phyloP scores from a whole-genome alignment of 1,140 invertebrate species.

The Papilio dardanus region DNA sequence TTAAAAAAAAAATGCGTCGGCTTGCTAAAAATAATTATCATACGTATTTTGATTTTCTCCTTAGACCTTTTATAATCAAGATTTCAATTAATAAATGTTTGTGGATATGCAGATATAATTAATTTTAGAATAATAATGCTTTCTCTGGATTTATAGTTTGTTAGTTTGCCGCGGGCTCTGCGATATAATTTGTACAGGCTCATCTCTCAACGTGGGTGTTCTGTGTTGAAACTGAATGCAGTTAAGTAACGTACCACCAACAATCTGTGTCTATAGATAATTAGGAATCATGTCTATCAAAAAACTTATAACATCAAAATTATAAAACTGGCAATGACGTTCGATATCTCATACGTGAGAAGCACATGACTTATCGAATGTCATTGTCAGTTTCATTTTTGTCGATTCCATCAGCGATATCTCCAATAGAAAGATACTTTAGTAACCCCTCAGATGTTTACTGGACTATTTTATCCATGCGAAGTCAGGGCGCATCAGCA shows the following conservation, averaged over 20 bases:
- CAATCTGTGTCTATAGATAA: neutral
- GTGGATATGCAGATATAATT: neutral
- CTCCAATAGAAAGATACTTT: too few relatives aligned
- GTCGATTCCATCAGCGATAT: too few relatives aligned
- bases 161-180: conserved; percentile 8
- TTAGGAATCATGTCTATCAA: too few relatives aligned
- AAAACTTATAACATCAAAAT: too few relatives aligned
- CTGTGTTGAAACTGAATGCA: neutral
- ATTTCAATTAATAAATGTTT: neutral
- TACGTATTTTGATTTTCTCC: neutral
- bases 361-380: too few relatives aligned
- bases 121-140: conserved; percentile 7
- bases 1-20: too few relatives aligned
- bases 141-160: conserved; percentile 2
- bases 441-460: too few relatives aligned
- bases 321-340: too few relatives aligned
- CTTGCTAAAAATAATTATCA: too few relatives aligned
- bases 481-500: neutral
- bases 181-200: conserved; percentile 1
- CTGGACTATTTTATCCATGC: neutral
- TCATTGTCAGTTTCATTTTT: too few relatives aligned
- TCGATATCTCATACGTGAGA: too few relatives aligned
- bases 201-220: conserved; percentile 15
- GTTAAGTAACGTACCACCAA: neutral
- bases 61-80: neutral